Evolutionary conservation across 2,113 vertebrate genomes (phyloP).

Genomic region (Struthio camelus): DNA sequence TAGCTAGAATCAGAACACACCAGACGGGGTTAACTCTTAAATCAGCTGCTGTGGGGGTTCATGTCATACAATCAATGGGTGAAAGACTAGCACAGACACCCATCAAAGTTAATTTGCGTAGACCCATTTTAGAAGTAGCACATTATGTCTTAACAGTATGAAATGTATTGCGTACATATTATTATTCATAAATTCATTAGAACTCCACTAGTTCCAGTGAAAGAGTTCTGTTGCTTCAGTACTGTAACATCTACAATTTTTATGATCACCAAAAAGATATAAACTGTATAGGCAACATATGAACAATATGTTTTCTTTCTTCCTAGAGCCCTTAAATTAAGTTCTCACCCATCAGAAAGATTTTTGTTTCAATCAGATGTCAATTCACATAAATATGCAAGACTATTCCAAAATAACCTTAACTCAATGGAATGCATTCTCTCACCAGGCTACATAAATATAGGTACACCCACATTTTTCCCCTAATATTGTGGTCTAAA

Average conservation of each 20-base stretch:
- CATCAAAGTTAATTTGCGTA: conserved; percentile 41
- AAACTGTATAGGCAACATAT: neutral
- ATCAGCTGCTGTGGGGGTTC: conserved; percentile 22
- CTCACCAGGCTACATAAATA: conserved; percentile 41
- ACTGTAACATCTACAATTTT: neutral
- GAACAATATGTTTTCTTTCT: neutral
- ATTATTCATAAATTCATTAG: conserved; percentile 45
- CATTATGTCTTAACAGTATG: conserved; percentile 14
- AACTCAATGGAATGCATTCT: conserved; percentile 39
- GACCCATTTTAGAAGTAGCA: neutral
- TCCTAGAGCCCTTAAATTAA: neutral
- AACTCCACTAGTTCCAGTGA: conserved; percentile 13
- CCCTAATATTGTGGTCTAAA: conserved; percentile 27
- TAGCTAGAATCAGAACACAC: neutral
- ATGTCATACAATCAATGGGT: conserved; percentile 6
- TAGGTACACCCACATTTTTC: conserved; percentile 41
- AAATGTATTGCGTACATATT: conserved; percentile 18
- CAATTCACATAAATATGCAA: conserved; percentile 11
- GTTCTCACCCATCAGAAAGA: neutral
- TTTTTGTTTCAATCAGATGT: neutral
- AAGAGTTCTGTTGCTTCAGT: neutral
- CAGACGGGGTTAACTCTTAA: neutral
- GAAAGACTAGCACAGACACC: conserved; percentile 1
- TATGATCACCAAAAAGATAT: neutral
- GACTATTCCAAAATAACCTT: conserved; percentile 49